A percentile compares a stretch with the other conserved stretches of the same genome.
Conservation (phyloP, 2,888 invertebrate species). For the Ecliptopera silaceata region DNA sequence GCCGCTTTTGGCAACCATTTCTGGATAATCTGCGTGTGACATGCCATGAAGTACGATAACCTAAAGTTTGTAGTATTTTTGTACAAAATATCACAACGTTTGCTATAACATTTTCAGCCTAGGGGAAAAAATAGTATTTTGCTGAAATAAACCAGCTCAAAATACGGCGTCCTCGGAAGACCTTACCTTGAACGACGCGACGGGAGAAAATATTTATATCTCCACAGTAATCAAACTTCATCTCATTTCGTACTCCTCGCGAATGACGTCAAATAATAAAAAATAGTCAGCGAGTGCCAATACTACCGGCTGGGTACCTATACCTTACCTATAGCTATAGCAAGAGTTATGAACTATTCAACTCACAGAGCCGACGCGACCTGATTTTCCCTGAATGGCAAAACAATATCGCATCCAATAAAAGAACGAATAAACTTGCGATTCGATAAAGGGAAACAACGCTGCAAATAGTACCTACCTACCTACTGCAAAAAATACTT, state of each 20-base stretch:
- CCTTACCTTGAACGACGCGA: conserved; percentile 28
- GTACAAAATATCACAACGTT: conserved; percentile 41
- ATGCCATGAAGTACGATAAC: neutral
- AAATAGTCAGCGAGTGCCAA: conserved; percentile 26
- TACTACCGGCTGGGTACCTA: conserved; percentile 10
- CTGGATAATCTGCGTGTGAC: conserved; percentile 7
- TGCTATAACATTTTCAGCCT: neutral
- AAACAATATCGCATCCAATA: conserved; percentile 17
- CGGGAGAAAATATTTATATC: conserved; percentile 30
- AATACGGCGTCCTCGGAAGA: conserved; percentile 9
- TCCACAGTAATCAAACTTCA: conserved; percentile 17
- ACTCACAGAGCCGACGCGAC: conserved; percentile 19
- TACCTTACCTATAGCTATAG: conserved; percentile 24
- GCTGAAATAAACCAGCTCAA: conserved; percentile 14
- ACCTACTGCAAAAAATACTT: conserved; percentile 5
- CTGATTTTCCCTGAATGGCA: conserved; percentile 39
- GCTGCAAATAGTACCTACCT: neutral
- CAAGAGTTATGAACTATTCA: conserved; percentile 26
- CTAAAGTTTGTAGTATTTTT: conserved; percentile 37
- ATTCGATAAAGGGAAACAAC: conserved; percentile 19
- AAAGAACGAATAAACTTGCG: conserved; percentile 9
- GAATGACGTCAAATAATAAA: conserved; percentile 35
- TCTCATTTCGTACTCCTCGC: conserved; percentile 9
- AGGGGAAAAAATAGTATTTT: neutral
- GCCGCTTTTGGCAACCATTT: neutral